Evolutionary conservation across 2,888 invertebrate species (phyloP), one percentile per base, ranked within the genome.

Genomic region (Tethea ocularis): DNA sequence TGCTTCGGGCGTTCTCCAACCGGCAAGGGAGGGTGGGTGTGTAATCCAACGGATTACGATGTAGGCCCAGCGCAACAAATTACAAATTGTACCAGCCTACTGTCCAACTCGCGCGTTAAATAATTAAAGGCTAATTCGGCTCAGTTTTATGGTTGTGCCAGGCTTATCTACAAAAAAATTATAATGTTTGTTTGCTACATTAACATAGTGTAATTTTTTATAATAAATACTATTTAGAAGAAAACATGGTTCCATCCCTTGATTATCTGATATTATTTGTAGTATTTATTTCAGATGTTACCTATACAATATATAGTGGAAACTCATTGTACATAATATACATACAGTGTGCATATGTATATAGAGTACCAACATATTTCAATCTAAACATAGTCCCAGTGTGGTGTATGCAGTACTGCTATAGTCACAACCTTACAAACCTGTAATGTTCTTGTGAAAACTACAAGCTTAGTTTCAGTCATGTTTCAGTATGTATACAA

Each of bases 41-140:
- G 56, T 71, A 67, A 72, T 73, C 75, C 66, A 23, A 56, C 17
- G 66, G 70, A 72, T 72, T 73, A 74, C 54, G 65, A 51, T 52
- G 59, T 60, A 58, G 57, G 63, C 66, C 60, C 64, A 61, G 57
- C 59, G 56, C 24, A 62, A 64, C 57, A 54, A 33, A 33, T 33
- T 22, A 33, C 33, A 29, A 54, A 54, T 33, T 54, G 33, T 22
- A 33, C 29, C 54, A 33, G 20, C 33, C 46, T 46, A 10, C 10
- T 20, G 54, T 33, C 54, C 54, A 36, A 22, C n/a, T 46, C 46
- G 20, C 33, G 33, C 33, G 33, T 33, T 54, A 51, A 29, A 29
- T 26, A 29, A 51, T 57, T 56, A 46, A 59, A 55, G 38, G 51
- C 54, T 38, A 41, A 59, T 59, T 59, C 51, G 15, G 56, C 52